These are phyloP conservation scores for Onchidella celtica DNA, from an alignment of 2,888 invertebrate species.

Conservation along the genomic window DNA sequence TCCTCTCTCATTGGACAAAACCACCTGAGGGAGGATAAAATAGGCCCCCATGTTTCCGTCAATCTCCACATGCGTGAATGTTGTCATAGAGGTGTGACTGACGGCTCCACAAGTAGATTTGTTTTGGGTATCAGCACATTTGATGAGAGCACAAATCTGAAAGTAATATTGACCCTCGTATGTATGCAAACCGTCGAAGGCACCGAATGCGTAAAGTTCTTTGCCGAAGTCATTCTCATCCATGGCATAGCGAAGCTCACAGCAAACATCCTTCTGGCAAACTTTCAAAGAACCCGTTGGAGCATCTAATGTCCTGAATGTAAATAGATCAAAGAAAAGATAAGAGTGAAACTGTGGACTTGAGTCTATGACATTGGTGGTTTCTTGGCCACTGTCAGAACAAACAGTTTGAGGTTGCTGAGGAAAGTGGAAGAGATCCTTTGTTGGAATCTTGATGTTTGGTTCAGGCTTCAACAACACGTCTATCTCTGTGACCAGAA, in stretches of 20 bases:
- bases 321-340: constrained; percentile 61
- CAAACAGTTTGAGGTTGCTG: no score
- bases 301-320: constrained; percentile 55
- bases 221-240: background rate
- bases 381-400: background rate
- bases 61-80: constrained; percentile 54
- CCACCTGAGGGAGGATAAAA: constrained; percentile 62
- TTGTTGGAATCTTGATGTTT: background rate
- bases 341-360: constrained; percentile 51
- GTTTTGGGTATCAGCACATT: constrained; percentile 55
- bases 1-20: constrained; percentile 48
- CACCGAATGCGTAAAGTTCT: constrained; percentile 67
- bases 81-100: constrained; percentile 51
- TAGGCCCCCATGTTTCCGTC: constrained; percentile 56
- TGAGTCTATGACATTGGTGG: background rate
- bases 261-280: constrained; percentile 66
- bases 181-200: constrained; percentile 68
- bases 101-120: constrained; percentile 56
- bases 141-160: constrained; percentile 65
- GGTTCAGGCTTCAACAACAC: constrained; percentile 31
- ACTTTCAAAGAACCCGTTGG: constrained; percentile 54
- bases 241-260: constrained; percentile 57
- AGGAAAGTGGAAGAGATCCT: background rate
- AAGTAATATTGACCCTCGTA: constrained; percentile 65
- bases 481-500: constrained; percentile 58